These are phyloP conservation scores for Halictus rubicundus DNA, from an alignment of 1,140 invertebrate species.

Conservation along the genomic window DNA sequence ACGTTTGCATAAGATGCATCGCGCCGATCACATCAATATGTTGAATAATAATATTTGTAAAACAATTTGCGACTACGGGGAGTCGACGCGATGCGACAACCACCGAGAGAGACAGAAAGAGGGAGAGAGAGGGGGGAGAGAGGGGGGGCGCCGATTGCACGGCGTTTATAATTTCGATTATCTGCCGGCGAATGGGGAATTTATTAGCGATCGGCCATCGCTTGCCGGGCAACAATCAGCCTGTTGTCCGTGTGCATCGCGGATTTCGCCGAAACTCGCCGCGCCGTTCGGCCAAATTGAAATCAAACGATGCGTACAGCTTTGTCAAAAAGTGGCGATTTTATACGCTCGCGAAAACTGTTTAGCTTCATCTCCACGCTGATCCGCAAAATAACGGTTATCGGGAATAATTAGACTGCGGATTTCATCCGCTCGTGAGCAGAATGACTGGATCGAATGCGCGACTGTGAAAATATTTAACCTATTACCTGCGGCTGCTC, in stretches of 20 bases:
- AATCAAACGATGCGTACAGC: conserved; percentile 3
- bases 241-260: neutral
- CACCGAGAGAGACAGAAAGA: too few relatives aligned
- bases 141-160: neutral
- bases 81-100: neutral
- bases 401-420: neutral
- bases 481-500: neutral
- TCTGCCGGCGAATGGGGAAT: conserved; percentile 36
- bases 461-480: neutral
- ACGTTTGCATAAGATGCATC: neutral
- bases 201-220: conserved; percentile 39
- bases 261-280: neutral
- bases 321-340: neutral
- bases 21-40: conserved; percentile 11
- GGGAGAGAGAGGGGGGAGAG: neutral
- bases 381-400: neutral
- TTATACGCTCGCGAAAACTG: conserved; percentile 13
- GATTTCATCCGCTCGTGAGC: too few relatives aligned
- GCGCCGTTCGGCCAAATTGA: conserved; percentile 14
- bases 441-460: too few relatives aligned
- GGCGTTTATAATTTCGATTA: conserved; percentile 42
- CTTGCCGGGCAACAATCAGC: conserved; percentile 18
- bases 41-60: conserved; percentile 31
- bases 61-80: neutral
- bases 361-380: conserved; percentile 6